These are phyloP conservation scores for Melipona quadrifasciata DNA, from an alignment of 1,140 invertebrate species.

Conservation along the genomic window DNA sequence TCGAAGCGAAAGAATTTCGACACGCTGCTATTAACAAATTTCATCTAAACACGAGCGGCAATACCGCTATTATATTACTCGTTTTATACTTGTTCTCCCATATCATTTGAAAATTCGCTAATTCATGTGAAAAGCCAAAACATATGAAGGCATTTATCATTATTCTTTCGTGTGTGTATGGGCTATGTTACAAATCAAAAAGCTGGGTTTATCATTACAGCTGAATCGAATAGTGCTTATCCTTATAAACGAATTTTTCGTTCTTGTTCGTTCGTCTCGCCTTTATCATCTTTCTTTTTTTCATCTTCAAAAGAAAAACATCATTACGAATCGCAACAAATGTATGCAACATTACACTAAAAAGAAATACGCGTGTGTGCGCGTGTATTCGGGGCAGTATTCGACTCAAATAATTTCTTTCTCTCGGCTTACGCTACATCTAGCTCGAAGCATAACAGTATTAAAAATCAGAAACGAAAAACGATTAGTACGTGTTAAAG, in stretches of 20 bases:
- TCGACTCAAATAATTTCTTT: slow-evolving; percentile 43
- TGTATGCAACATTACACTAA: background rate
- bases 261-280: background rate
- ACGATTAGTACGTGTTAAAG: background rate
- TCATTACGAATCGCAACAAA: slow-evolving; percentile 16
- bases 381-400: slow-evolving; percentile 44
- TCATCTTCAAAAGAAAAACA: slow-evolving; percentile 25
- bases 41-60: background rate
- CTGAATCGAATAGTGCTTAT: slow-evolving; percentile 50
- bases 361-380: slow-evolving; percentile 50
- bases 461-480: slow-evolving; percentile 31
- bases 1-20: background rate
- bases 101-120: slow-evolving; percentile 57
- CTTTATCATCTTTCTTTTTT: background rate
- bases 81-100: slow-evolving; percentile 30
- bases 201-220: slow-evolving; percentile 48
- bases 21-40: slow-evolving; percentile 29
- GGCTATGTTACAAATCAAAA: slow-evolving; percentile 55
- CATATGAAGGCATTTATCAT: slow-evolving; percentile 79
- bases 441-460: background rate
- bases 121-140: slow-evolving; percentile 77
- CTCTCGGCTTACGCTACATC: background rate
- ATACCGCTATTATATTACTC: slow-evolving; percentile 14
- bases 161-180: slow-evolving; percentile 53
- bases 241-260: slow-evolving; percentile 24